Conservation (phyloP, 2,113 vertebrate genomes). For the Aviceda subcristata region DNA sequence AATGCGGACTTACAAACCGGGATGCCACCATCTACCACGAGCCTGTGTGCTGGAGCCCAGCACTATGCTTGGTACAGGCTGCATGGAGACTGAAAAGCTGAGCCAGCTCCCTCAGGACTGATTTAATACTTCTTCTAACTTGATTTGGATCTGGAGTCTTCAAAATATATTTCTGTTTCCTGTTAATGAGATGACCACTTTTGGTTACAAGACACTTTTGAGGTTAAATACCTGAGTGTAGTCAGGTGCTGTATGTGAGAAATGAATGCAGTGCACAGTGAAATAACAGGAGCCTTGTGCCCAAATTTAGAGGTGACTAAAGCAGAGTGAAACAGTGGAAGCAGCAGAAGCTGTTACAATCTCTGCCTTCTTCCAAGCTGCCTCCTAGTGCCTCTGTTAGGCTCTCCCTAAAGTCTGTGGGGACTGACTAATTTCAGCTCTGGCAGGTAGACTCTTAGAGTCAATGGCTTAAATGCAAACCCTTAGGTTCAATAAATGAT, state of each 20-base stretch:
- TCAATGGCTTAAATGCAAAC: not conserved
- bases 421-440: not conserved
- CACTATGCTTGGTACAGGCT: not conserved
- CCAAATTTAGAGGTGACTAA: not conserved
- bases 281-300: not conserved
- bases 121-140: not conserved
- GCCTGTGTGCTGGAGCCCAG: not conserved
- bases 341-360: not conserved
- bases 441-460: not conserved
- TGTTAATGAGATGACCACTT: not conserved
- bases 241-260: not conserved
- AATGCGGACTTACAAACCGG: not conserved
- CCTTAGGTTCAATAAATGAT: not conserved
- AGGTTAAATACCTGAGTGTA: not conserved
- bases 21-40: fast-evolving
- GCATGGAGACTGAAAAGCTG: not conserved
- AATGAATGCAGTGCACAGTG: not conserved
- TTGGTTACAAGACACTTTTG: not conserved
- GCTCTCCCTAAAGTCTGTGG: not conserved
- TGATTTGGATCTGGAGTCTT: not conserved
- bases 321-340: not conserved
- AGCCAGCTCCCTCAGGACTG: not conserved
- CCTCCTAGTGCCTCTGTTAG: not conserved
- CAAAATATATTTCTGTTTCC: not conserved
- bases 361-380: not conserved